Evolutionary conservation across 53 echinoderm and acorn worm genomes (phyloP).

Genomic region (Holothuria scabra): DNA sequence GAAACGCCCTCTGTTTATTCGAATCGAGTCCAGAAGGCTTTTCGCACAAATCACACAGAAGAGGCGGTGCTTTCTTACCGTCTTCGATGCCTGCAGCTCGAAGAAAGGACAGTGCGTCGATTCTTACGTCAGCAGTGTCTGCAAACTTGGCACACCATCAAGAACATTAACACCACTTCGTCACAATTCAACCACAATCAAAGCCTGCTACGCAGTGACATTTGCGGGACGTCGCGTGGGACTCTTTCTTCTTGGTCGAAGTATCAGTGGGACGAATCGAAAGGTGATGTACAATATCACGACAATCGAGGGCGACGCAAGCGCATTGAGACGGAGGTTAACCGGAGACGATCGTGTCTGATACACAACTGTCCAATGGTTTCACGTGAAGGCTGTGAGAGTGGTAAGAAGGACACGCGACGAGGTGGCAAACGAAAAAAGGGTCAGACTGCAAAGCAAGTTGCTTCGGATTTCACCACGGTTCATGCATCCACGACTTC

Average conservation of each 20-base stretch:
- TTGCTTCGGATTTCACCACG: neutral
- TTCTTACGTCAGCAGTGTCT: constrained; percentile 16
- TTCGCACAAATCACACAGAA: constrained; percentile 14
- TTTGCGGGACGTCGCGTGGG: too few relatives aligned
- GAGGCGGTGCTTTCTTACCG: constrained; percentile 16
- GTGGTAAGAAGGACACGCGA: too few relatives aligned
- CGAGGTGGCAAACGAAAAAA: neutral
- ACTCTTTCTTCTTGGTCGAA: too few relatives aligned
- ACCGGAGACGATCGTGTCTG: neutral
- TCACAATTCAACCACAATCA: neutral
- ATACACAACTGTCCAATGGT: constrained; percentile 23
- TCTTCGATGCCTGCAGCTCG: constrained; percentile 25
- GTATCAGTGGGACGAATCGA: too few relatives aligned
- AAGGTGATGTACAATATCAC: too few relatives aligned
- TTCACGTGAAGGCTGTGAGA: neutral
- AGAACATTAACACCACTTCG: neutral
- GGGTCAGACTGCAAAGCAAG: neutral
- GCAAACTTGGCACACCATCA: constrained; percentile 36
- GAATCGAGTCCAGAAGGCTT: constrained; percentile 34
- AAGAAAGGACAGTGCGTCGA: constrained; percentile 29
- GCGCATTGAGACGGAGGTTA: constrained; percentile 12
- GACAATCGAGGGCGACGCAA: neutral
- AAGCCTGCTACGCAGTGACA: too few relatives aligned
- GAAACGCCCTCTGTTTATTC: constrained; percentile 23
- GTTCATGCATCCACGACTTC: neutral